Conservation (phyloP, 2,113 vertebrate genomes). For the Tyto alba region DNA sequence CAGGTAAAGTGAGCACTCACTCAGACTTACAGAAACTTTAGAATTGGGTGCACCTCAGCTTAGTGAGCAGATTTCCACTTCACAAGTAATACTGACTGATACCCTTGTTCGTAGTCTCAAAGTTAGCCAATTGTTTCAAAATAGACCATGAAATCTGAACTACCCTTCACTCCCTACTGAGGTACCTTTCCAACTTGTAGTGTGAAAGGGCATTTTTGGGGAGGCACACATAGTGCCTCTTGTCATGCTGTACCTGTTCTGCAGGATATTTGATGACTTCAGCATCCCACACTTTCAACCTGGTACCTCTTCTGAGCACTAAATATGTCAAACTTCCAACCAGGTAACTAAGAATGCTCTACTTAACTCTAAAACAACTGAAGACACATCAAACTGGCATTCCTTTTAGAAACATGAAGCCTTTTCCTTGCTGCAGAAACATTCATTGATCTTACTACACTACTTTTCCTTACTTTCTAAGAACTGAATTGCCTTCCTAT, state of each 20-base stretch:
- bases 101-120: not conserved
- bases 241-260: not conserved
- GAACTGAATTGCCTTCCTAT: not conserved
- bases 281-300: not conserved
- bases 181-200: not conserved
- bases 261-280: not conserved
- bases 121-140: slow-evolving; percentile 41
- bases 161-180: slow-evolving; percentile 49
- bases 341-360: not conserved
- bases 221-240: not conserved
- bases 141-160: slow-evolving; percentile 57
- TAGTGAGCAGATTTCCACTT: not conserved
- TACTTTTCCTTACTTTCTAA: not conserved
- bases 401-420: not conserved
- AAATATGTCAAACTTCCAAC: not conserved
- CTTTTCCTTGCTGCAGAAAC: not conserved
- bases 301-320: not conserved
- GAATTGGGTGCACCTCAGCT: not conserved
- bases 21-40: not conserved
- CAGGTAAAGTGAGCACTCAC: not conserved
- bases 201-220: not conserved
- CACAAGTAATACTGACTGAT: not conserved
- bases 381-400: not conserved
- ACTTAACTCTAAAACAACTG: not conserved
- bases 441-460: not conserved